Conservation (phyloP, 1,140 invertebrate species). For the Pseudomyrmex sp. region DNA sequence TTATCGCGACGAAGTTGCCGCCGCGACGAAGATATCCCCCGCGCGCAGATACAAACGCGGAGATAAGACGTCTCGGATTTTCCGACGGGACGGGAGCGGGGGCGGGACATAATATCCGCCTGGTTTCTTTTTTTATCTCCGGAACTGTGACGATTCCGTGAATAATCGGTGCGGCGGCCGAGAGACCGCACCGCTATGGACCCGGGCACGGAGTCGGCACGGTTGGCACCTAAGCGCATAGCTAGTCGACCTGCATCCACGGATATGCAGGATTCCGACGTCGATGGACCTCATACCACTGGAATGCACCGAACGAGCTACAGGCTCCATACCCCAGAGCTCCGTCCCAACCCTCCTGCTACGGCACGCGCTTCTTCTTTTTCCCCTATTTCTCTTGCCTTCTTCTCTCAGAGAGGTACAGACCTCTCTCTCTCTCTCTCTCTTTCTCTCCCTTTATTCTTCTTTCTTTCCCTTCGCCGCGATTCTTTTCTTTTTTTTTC, state of each 20-base stretch:
- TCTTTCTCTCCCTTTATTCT: background rate
- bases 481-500: background rate
- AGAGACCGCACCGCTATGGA: slow-evolving; percentile 59
- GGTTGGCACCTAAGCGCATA: slow-evolving; percentile 76
- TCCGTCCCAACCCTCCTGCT: background rate
- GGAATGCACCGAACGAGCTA: slow-evolving; percentile 65
- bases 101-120: slow-evolving; percentile 4
- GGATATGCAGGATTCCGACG: slow-evolving; percentile 69
- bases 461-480: background rate
- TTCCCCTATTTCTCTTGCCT: background rate
- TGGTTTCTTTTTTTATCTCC: background rate
- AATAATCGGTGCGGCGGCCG: slow-evolving; percentile 40
- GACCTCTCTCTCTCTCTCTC: background rate
- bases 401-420: background rate
- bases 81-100: background rate
- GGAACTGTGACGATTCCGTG: slow-evolving; percentile 35
- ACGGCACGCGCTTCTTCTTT: slow-evolving; percentile 57
- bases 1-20: too few species aligned
- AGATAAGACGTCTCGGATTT: slow-evolving; percentile 15
- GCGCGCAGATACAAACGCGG: slow-evolving; percentile 19
- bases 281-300: slow-evolving; percentile 58
- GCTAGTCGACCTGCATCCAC: slow-evolving; percentile 67
- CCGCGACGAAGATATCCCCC: background rate
- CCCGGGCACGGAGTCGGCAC: slow-evolving; percentile 61
- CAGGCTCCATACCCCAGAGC: slow-evolving; percentile 26